Conservation (phyloP, 2,113 vertebrate genomes). For the Tinamus guttatus region DNA sequence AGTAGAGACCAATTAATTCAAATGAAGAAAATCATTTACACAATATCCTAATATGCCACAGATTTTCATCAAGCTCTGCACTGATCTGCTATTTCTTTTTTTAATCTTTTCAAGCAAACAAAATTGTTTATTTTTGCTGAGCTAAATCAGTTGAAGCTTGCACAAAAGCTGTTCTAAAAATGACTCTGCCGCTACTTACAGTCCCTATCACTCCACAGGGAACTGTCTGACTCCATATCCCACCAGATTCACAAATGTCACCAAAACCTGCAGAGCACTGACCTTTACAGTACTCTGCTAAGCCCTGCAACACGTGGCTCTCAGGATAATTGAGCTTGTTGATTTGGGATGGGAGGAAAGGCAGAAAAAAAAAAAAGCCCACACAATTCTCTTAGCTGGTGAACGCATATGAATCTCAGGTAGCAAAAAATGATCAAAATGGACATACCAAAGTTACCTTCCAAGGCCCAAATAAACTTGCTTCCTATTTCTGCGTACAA, state of each 20-base stretch:
- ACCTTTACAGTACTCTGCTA: neutral
- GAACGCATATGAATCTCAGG: neutral
- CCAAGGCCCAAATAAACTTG: neutral
- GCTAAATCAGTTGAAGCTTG: neutral
- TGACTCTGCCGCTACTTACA: neutral
- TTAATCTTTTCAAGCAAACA: neutral
- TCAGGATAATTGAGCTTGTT: neutral
- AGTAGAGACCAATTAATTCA: neutral
- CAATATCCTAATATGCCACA: neutral
- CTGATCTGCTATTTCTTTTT: neutral
- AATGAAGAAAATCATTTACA: neutral
- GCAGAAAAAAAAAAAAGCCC: neutral
- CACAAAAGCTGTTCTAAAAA: neutral
- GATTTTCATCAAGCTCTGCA: neutral
- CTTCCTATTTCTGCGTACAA: neutral
- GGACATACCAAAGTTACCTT: neutral
- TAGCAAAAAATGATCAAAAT: neutral
- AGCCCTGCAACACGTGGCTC: neutral
- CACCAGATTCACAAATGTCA: constrained; percentile 15
- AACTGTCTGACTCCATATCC: neutral
- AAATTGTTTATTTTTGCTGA: neutral
- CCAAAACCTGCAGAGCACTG: neutral
- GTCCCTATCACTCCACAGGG: neutral
- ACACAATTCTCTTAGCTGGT: rapidly evolving
- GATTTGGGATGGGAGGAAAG: neutral